These are phyloP conservation scores for Lytechinus variegatus DNA, from an alignment of 35 echinoderm and acorn worm species.

Conservation along the genomic window DNA sequence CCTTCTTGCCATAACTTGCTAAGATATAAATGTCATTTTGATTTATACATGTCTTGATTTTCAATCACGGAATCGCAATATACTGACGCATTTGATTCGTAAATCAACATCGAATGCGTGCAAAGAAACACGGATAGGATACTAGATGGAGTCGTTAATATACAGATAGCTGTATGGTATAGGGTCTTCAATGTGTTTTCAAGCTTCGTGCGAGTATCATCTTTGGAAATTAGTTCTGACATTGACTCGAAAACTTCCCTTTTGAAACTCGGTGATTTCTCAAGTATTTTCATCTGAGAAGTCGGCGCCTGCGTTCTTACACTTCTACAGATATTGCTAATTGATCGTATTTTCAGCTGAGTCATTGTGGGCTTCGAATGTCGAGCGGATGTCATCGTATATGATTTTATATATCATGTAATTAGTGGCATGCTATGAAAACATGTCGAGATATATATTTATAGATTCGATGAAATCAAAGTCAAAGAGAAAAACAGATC, in stretches of 20 bases:
- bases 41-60: conserved; percentile 25
- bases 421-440: not conserved
- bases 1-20: not conserved
- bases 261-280: conserved; percentile 9
- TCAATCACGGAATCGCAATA: not conserved
- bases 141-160: not conserved
- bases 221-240: conserved; percentile 15
- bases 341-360: conserved; percentile 24
- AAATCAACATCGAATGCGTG: conserved; percentile 14
- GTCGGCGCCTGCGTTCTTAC: conserved; percentile 16
- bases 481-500: not conserved
- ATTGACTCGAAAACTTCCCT: conserved; percentile 29
- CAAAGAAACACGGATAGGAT: not conserved
- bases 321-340: conserved; percentile 23
- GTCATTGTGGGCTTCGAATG: not conserved
- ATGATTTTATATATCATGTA: not conserved
- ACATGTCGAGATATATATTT: not conserved
- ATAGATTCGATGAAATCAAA: not conserved
- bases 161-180: not conserved
- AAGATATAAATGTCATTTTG: conserved; percentile 24
- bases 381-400: not conserved
- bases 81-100: conserved; percentile 38
- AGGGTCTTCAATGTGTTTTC: not conserved
- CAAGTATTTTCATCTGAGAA: not conserved
- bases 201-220: not conserved